These are phyloP conservation scores for Bungarus multicinctus DNA, from an alignment of 2,113 vertebrate genomes.

Conservation along the genomic window DNA sequence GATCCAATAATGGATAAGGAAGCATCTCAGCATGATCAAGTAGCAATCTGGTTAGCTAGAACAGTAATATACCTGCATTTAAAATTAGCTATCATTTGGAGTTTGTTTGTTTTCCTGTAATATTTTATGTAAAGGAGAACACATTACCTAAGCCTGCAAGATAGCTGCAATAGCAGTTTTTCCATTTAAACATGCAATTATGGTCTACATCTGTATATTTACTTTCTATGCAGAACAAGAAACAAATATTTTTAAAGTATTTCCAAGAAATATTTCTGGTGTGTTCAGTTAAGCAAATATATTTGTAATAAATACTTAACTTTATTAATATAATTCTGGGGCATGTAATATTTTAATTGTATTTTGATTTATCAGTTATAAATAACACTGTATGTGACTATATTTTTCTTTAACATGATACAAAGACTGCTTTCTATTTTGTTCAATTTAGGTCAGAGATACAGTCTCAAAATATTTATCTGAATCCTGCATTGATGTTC, in stretches of 20 bases:
- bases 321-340: not conserved
- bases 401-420: slow-evolving; percentile 21
- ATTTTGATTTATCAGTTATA: not conserved
- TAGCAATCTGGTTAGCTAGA: slow-evolving; percentile 87
- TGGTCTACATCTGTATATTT: slow-evolving; percentile 29
- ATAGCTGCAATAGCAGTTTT: slow-evolving; percentile 36
- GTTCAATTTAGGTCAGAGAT: not conserved
- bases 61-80: slow-evolving; percentile 79
- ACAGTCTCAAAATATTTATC: not conserved
- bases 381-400: not conserved
- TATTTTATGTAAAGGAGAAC: slow-evolving; percentile 67
- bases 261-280: not conserved
- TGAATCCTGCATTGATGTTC: not conserved
- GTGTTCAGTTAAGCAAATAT: slow-evolving; percentile 28
- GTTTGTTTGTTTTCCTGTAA: slow-evolving; percentile 16
- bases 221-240: slow-evolving; percentile 36
- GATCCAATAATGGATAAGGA: slow-evolving; percentile 92
- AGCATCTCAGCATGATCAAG: slow-evolving; percentile 87
- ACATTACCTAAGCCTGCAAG: slow-evolving; percentile 41
- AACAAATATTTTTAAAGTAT: slow-evolving; percentile 28
- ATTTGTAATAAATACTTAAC: slow-evolving; percentile 9
- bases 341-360: not conserved
- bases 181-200: slow-evolving; percentile 35
- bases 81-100: slow-evolving; percentile 74
- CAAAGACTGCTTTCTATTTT: slow-evolving; percentile 13